A percentile compares a stretch with the other conserved stretches of the same genome.
These are phyloP conservation scores for Luehdorfia chinensis DNA, from an alignment of 1,140 invertebrate species.

Conservation along the genomic window DNA sequence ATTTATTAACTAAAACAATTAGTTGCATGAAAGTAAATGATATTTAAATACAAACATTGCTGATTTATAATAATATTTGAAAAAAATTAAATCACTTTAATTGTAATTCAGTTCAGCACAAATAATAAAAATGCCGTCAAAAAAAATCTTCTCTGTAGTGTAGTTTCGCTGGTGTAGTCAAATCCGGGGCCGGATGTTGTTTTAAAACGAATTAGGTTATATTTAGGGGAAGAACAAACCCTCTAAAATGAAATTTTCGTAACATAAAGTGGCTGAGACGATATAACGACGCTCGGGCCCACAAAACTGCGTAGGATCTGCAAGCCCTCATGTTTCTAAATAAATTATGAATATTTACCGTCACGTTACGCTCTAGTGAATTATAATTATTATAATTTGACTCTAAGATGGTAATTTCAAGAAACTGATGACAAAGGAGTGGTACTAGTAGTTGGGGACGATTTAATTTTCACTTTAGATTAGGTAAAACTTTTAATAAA, in stretches of 20 bases:
- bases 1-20: too few species aligned
- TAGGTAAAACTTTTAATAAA: too few species aligned
- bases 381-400: slow-evolving; percentile 70
- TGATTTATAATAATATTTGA: too few species aligned
- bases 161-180: slow-evolving; percentile 6
- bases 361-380: slow-evolving; percentile 63
- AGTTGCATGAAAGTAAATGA: too few species aligned
- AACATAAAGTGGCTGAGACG: slow-evolving; percentile 61
- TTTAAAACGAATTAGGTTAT: slow-evolving; percentile 47
- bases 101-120: too few species aligned
- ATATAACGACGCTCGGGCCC: slow-evolving; percentile 49
- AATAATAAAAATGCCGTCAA: background rate
- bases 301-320: slow-evolving; percentile 48
- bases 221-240: slow-evolving; percentile 48
- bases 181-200: slow-evolving; percentile 39
- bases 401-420: slow-evolving; percentile 51
- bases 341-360: slow-evolving; percentile 73
- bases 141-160: background rate
- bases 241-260: slow-evolving; percentile 64
- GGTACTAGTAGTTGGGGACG: too few species aligned
- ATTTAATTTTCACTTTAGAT: too few species aligned
- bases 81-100: too few species aligned
- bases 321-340: slow-evolving; percentile 64
- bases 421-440: too few species aligned
- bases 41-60: too few species aligned